Evolutionary conservation across 2,797 vertebrate species (phyloP), one percentile per base, ranked within the genome.

Genomic region (Rallus crepitans): DNA sequence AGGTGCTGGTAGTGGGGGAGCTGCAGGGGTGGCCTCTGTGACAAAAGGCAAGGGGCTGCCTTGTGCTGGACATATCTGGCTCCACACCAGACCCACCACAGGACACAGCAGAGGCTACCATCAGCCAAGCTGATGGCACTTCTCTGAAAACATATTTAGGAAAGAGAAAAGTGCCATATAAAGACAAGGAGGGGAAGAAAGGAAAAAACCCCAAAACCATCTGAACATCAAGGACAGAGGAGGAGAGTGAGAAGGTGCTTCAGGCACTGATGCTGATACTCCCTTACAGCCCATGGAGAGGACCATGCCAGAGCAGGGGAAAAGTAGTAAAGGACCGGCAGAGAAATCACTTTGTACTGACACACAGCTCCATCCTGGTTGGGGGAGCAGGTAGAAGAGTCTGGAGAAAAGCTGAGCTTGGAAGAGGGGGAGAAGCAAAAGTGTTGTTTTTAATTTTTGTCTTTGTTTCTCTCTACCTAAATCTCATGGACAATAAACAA

Each of bases 351-450:
- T 33, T 10, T 31, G 17, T 53, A 40, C 21, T 71, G 57, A 70
- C 30, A 11, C 28, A 59, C 2, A n/a, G 6, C 28, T 20, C 7
- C 24, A 64, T 48, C n/a, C 1, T 16, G 21, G 19, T 28, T 78
- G 3, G 11, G 13, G 17, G 11, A 89, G 3, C 2, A 2, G 17
- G 23, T 3, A 25, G 25, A 76, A 8, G 2, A 50, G 4, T 23
- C n/a, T 59, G 24, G 37, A 88, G 17, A 9, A 15, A 83, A 66
- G 24, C 1, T 35, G 15, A 91, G 16, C 39, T 55, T 66, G 35
- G 47, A 27, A 92, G 18, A 37, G 3, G 8, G 11, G 17, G n/a
- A 37, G 4, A 91, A 91, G 9, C 7, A 66, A 63, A 88, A 21
- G 18, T 27, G 8, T 2, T 18, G 17, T 0, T 69, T 85, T 66